Evolutionary conservation across 2,888 invertebrate species (phyloP).

Genomic region (Digitonthophagus gazella): DNA sequence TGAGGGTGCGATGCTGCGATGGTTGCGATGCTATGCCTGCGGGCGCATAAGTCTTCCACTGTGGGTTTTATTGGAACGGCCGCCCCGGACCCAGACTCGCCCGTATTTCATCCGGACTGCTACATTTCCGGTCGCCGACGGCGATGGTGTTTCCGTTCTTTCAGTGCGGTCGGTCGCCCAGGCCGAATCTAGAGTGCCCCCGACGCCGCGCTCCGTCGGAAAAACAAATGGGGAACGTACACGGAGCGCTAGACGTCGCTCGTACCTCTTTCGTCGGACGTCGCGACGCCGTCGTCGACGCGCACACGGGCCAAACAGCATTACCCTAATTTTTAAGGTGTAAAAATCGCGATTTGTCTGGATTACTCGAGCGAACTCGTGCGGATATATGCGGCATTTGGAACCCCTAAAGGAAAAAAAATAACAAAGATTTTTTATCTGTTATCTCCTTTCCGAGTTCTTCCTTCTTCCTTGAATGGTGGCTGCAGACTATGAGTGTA

Average conservation of each 20-base stretch:
- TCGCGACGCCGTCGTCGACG: background rate
- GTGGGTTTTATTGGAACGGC: background rate
- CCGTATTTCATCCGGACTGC: slow-evolving; percentile 3
- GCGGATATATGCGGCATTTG: background rate
- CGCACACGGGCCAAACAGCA: background rate
- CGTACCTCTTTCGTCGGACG: background rate
- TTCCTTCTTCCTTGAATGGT: too few species aligned
- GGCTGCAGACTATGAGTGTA: too few species aligned
- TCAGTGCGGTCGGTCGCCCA: slow-evolving; percentile 1
- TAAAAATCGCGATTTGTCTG: background rate
- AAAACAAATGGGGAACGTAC: background rate
- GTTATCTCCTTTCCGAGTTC: too few species aligned
- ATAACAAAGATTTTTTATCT: background rate
- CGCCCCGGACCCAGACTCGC: background rate
- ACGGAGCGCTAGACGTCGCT: background rate
- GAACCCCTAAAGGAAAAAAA: background rate
- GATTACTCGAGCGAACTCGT: background rate
- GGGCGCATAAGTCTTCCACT: background rate
- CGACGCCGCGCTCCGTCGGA: background rate
- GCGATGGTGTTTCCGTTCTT: background rate
- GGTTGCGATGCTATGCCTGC: background rate
- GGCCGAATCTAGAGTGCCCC: background rate
- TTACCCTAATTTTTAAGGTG: background rate
- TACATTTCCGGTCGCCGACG: background rate
- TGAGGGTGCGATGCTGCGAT: background rate